Evolutionary conservation across 2,888 invertebrate genomes (phyloP), one percentile per base, ranked within the genome.

Genomic region (Gryllus longicercus): DNA sequence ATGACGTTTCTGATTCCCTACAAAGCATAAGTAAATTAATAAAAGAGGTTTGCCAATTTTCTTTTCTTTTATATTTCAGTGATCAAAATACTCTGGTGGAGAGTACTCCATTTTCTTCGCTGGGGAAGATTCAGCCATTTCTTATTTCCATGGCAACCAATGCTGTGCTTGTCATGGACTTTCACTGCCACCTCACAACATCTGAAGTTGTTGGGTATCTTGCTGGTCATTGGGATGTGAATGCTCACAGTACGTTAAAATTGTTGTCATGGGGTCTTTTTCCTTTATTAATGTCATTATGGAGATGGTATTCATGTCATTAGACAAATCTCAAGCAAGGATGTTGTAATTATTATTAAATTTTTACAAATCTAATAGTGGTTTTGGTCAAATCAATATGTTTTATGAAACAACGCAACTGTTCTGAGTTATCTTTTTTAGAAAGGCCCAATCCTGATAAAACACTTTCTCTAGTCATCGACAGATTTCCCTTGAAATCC

Each of bases 191-290:
- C 87, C 89, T 98, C 84, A 96, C 95, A n/a, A 94, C 93, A 85
- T 94, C 94, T 84, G 98, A 98, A 89, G 95, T 97, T 18, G 95
- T 96, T 85, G 98, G 98, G n/a, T 98, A 98, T 87, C 88, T 98
- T 79, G 98, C 95, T 79, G 98, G 98, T 5, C 93, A 94, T 81
- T 98, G 98, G 98, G 98, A 98, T 87, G 92, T 96, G 79, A 96
- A 95, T 86, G 92, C 93, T 82, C 97, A 98, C 85, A 96, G 97
- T 97, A 91, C 91, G 93, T 91, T 38, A 38, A 38, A 38, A 38
- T 38, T 8, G 38, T 38, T 38, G 4, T 38, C 38, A 8, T 38
- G 38, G 0, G 8, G 8, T 38, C 38, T 38, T 8, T 4, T 38
- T 38, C 38, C 38, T 38, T 38, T 38, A 5, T 8, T 38, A 38